A percentile compares a stretch with the other conserved stretches of the same genome.
Evolutionary conservation across 2,888 invertebrate species (phyloP).

Genomic region (Nemotelus pantherinus): DNA sequence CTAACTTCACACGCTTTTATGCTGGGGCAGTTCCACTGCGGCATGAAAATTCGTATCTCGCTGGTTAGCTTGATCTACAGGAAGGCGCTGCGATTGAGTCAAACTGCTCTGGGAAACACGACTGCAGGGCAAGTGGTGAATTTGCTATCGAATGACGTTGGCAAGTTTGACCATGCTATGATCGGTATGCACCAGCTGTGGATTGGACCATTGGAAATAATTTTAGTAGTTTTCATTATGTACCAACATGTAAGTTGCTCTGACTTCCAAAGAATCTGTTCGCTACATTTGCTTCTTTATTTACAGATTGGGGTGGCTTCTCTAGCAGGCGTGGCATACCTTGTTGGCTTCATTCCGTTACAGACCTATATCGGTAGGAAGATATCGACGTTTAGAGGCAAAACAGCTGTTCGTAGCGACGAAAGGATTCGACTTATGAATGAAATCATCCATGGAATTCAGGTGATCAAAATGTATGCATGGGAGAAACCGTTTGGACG

Average conservation of each 20-base stretch:
- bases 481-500: constrained; percentile 91
- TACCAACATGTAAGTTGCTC: constrained; percentile 50
- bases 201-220: constrained; percentile 87
- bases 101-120: constrained; percentile 78
- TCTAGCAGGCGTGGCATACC: constrained; percentile 64
- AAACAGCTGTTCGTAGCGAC: constrained; percentile 87
- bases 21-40: constrained; percentile 75
- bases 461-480: constrained; percentile 96
- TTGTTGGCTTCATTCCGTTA: constrained; percentile 65
- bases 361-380: constrained; percentile 82
- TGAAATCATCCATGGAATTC: constrained; percentile 84
- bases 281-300: neutral
- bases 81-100: constrained; percentile 74
- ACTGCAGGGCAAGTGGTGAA: constrained; percentile 84
- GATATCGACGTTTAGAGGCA: constrained; percentile 76
- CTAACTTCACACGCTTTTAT: constrained; percentile 88
- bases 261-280: neutral
- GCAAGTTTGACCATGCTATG: constrained; percentile 71
- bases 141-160: constrained; percentile 94
- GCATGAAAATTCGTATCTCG: constrained; percentile 75
- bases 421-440: constrained; percentile 67
- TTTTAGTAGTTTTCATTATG: constrained; percentile 82
- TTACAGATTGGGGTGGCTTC: constrained; percentile 65
- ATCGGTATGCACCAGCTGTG: constrained; percentile 91
- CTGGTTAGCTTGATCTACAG: constrained; percentile 76